These are phyloP conservation scores for Karalla daura DNA, from an alignment of 2,797 vertebrate species.

Conservation along the genomic window DNA sequence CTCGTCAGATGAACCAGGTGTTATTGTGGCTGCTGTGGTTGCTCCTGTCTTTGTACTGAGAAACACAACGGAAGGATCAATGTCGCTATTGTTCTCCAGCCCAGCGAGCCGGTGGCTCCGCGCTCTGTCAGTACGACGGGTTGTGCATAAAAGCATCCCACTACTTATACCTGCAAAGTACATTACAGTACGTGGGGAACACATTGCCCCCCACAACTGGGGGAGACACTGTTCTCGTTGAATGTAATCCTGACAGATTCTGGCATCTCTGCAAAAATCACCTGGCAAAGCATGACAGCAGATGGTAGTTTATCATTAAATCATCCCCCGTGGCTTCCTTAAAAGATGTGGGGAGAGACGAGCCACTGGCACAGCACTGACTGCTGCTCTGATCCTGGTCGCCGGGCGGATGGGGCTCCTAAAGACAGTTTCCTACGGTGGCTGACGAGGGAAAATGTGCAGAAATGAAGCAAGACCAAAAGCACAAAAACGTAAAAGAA, in stretches of 20 bases:
- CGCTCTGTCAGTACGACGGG: not conserved
- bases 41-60: not conserved
- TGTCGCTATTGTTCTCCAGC: slow-evolving; percentile 19
- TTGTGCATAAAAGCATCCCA: no score
- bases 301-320: not conserved
- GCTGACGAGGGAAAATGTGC: no score
- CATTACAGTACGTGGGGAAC: no score
- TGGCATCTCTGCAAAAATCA: not conserved
- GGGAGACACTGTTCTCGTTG: not conserved
- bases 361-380: no score
- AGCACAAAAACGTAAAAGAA: no score
- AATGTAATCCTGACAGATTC: not conserved
- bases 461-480: no score
- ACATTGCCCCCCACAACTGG: not conserved
- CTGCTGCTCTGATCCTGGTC: no score
- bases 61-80: not conserved
- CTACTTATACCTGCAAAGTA: no score
- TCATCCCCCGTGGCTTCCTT: no score
- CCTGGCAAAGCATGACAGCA: not conserved
- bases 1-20: slow-evolving; percentile 15
- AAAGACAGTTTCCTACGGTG: no score
- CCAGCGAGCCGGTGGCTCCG: not conserved
- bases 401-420: no score
- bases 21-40: not conserved
- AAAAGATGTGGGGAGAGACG: no score